phyloP scores from a whole-genome alignment of 2,113 vertebrate genomes.

The Misgurnus anguillicaudatus region DNA sequence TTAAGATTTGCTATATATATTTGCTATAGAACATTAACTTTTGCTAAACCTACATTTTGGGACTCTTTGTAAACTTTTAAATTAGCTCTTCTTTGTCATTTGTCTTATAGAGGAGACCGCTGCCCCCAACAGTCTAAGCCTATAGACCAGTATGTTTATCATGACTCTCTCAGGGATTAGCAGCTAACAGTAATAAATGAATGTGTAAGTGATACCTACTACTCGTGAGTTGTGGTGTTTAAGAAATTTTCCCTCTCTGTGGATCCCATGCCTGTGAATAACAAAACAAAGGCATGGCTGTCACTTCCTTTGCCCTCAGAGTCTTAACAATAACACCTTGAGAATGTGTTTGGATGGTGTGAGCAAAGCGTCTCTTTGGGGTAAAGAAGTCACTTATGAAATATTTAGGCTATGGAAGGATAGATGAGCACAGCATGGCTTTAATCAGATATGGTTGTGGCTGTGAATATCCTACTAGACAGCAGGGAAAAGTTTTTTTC shows the following conservation, averaged over 20 bases:
- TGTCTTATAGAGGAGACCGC: constrained; percentile 17
- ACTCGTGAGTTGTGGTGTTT: constrained; percentile 31
- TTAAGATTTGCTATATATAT: background rate
- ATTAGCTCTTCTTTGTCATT: constrained; percentile 2
- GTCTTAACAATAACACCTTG: constrained; percentile 67
- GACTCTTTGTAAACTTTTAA: background rate
- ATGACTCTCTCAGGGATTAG: constrained; percentile 25
- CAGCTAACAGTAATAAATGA: constrained; percentile 41
- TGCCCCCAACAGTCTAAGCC: constrained; percentile 6
- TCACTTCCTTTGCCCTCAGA: constrained; percentile 52
- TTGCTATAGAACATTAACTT: background rate
- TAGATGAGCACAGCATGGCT: background rate
- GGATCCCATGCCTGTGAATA: constrained; percentile 57
- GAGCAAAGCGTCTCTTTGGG: constrained; percentile 37
- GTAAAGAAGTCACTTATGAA: constrained; percentile 2
- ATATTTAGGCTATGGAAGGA: constrained; percentile 8
- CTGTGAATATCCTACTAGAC: constrained; percentile 43
- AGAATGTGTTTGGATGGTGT: constrained; percentile 32
- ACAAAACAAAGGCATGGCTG: constrained; percentile 53
- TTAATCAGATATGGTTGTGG: constrained; percentile 28
- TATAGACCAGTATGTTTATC: constrained; percentile 36
- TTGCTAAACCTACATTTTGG: background rate
- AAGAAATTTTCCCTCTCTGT: constrained; percentile 45
- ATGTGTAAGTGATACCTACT: constrained; percentile 46
- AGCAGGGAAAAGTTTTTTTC: background rate